Conservation (phyloP, 2,797 vertebrate genomes). For the Geotrypetes seraphini region DNA sequence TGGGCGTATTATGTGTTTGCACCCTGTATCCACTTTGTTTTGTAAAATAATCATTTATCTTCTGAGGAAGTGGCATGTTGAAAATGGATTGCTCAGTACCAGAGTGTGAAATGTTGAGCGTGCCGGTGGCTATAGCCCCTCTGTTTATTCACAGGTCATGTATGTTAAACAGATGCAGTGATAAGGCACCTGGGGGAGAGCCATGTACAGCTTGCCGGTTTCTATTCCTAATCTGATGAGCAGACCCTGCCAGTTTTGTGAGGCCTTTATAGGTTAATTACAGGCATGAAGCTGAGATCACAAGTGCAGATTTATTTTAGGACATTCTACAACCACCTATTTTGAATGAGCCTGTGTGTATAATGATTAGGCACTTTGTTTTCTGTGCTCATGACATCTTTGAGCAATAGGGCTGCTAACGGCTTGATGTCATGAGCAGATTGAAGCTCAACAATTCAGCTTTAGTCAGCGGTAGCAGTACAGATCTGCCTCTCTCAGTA, state of each 20-base stretch:
- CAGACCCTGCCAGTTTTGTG: background rate
- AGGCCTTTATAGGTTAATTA: background rate
- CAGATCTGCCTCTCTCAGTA: no score
- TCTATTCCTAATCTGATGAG: background rate
- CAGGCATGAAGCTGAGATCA: background rate
- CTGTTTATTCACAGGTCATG: background rate
- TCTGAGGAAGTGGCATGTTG: no score
- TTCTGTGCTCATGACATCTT: no score
- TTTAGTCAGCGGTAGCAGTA: no score
- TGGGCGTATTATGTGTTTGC: no score
- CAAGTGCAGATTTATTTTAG: background rate
- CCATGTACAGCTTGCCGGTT: background rate
- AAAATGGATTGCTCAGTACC: no score
- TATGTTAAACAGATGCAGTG: background rate
- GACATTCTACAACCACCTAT: fast-evolving
- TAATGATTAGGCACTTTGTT: background rate
- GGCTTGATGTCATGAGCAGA: no score
- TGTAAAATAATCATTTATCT: no score
- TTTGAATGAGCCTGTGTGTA: fast-evolving
- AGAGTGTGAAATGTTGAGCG: background rate
- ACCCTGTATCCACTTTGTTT: no score
- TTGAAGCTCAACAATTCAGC: no score
- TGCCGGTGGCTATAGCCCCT: background rate
- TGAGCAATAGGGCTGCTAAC: no score
- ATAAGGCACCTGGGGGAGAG: background rate